phyloP scores from a whole-genome alignment of 1,140 invertebrate species.

The Zophobas morio region DNA sequence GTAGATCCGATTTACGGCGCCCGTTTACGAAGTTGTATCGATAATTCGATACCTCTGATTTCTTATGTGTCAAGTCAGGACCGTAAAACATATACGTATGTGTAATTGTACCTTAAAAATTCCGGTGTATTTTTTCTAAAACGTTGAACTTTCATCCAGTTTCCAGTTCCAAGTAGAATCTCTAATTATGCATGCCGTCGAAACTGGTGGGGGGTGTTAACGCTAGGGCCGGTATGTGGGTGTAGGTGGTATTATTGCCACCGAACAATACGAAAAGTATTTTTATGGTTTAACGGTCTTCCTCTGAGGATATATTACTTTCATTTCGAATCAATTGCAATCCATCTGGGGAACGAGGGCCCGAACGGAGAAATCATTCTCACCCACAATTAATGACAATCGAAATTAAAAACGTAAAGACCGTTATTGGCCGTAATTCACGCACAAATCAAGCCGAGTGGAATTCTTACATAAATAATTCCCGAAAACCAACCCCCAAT shows the following conservation, averaged over 20 bases:
- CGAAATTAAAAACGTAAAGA: slow-evolving; percentile 67
- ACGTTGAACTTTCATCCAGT: too few relatives aligned
- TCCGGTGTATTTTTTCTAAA: too few relatives aligned
- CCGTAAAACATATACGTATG: too few relatives aligned
- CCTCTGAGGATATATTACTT: slow-evolving; percentile 66
- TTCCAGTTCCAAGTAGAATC: too few relatives aligned
- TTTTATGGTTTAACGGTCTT: slow-evolving; percentile 65
- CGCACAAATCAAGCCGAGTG: slow-evolving; percentile 29
- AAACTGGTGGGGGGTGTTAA: not conserved
- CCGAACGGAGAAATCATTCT: slow-evolving; percentile 60
- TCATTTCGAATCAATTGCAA: slow-evolving; percentile 66
- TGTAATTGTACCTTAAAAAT: too few relatives aligned
- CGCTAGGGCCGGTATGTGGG: slow-evolving; percentile 6
- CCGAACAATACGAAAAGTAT: slow-evolving; percentile 60
- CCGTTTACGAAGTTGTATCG: too few relatives aligned
- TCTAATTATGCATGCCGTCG: too few relatives aligned
- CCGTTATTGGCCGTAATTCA: slow-evolving; percentile 59
- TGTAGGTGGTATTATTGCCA: slow-evolving; percentile 39
- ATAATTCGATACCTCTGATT: too few relatives aligned
- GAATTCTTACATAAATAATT: slow-evolving; percentile 43
- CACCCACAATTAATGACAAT: slow-evolving; percentile 66
- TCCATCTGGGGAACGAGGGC: slow-evolving; percentile 58
- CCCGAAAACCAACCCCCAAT: slow-evolving; percentile 10
- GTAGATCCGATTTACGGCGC: too few relatives aligned
- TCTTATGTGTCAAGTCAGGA: too few relatives aligned